Evolutionary conservation across 64 coral and sea anemone genomes (phyloP), one percentile per base, ranked within the genome.

Genomic region (Cladopsammia gracilis): DNA sequence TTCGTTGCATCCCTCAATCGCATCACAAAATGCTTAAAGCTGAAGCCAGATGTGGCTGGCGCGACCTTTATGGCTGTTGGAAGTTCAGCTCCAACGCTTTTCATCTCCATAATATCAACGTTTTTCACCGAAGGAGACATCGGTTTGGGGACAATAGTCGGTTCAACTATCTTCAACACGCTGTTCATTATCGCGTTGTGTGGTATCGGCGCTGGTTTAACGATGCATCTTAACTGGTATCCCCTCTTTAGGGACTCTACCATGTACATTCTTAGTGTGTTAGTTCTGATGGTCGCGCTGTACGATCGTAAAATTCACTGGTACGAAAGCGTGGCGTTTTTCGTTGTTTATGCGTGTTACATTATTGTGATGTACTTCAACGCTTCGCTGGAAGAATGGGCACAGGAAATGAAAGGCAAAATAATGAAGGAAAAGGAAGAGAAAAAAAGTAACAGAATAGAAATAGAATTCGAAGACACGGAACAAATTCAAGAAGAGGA

Each of bases 61-160:
- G 96, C 96, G 3, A 98, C 96, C 1, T 98, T 98, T 19, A 98
- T 98, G 96, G 96, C 96, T 6, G 92, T 98, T 79, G 96, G 96
- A 25, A 98, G 96, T 62, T 98, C 96, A 1, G 96, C 96, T 1
- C 96, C 96, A 3, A 98, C 96, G 8, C 88, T 98, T 10, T 98
- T 98, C 50, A 98, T 98, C 8, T 94, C 96, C 0, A 93, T 98
- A 26, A 94, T 98, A 61, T 98, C 96, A 3, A 98, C 94, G 8
- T 98, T 98, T 85, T 98, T 98, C 57, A 98, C 96, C 4, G 96
- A 98, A 88, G 96, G 96, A 66, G 96, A 98, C 34, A 98, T 98
- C 12, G 96, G 96, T 12, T 76, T 98, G 13, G 96, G 96, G 4
- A 98, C 96, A 5, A 98, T 98, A 24, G 96, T 98, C 7, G 96